Base-by-base conservation (phyloP, 1,140 invertebrate species). In the Drosophila bipectinata region DNA sequence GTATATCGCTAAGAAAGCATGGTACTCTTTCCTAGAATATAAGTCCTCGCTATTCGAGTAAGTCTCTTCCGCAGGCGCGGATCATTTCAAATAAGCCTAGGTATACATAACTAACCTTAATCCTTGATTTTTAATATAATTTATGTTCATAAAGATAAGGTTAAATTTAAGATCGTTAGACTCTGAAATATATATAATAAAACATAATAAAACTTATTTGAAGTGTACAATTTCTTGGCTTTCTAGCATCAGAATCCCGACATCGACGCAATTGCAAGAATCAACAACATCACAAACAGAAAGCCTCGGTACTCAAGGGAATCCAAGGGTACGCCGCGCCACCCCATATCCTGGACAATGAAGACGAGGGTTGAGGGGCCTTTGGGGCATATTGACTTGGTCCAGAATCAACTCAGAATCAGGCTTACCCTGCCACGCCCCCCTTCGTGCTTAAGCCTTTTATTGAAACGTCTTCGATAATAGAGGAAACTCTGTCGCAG, bases 231-330 rank as follows among this genome's bases (percentile, higher is more conserved):
- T 44, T 18, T 18, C 41, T 44, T 44, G 41, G 41, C 34, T 37
- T 37, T 37, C 12, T 37, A 12, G 34, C 10, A 4, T 37, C 10
- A 37, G 34, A 37, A 37, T 4, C 34, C 34, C 34, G 34, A 37
- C 34, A 12, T 9, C 26, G 41, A 3, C 14, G 18, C 21, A 30
- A 24, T 55, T 15, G 51, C 48, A 12, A 21, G 34, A 60, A 51
- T 53, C 48, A 39, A 67, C 15, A 55, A 64, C 41, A 37, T 37
- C 41, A 55, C 28, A 68, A 66, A 54, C 48, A 66, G 66, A 8
- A 67, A 55, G 41, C n/a, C 14, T 51, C 24, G 26, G 34, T 26
- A 21, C 34, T 60, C 57, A 34, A 37, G 8, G 32, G 57, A 60
- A 15, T 49, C 49, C 30, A 53, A 30, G 58, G 24, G 24, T 14